Percentiles rank a stretch among this genome's conserved stretches.
These are phyloP conservation scores for Nebria brevicollis DNA, from an alignment of 2,888 invertebrate species.

Conservation along the genomic window DNA sequence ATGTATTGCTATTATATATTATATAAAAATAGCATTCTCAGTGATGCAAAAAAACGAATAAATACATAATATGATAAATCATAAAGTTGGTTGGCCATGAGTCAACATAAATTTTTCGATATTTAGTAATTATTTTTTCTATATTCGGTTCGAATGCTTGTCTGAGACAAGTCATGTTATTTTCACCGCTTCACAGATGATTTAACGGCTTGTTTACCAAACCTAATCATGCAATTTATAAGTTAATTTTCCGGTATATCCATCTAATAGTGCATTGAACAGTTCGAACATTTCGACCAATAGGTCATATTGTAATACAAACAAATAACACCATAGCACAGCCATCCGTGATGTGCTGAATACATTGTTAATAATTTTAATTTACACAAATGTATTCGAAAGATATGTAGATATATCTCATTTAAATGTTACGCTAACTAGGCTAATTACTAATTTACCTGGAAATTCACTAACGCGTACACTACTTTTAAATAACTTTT, in stretches of 20 bases:
- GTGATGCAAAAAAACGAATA: too few species aligned
- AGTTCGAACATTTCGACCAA: too few species aligned
- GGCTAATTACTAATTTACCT: not conserved
- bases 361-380: constrained; percentile 1
- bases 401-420: not conserved
- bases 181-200: not conserved
- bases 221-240: too few species aligned
- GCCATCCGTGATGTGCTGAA: not conserved
- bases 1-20: too few species aligned
- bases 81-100: not conserved
- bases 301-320: too few species aligned
- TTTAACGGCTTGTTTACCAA: not conserved
- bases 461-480: not conserved
- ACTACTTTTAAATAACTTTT: not conserved
- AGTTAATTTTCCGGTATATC: too few species aligned
- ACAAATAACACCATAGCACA: too few species aligned
- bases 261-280: too few species aligned
- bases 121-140: not conserved
- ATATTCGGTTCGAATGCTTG: not conserved
- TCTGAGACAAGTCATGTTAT: not conserved
- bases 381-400: not conserved
- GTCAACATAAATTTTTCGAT: not conserved
- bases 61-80: too few species aligned
- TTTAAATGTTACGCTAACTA: not conserved
- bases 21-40: too few species aligned